Percentiles rank a stretch among this genome's conserved stretches.
These are phyloP conservation scores for Pygmarrhopalites habei DNA, from an alignment of 1,140 invertebrate genomes.

Conservation along the genomic window DNA sequence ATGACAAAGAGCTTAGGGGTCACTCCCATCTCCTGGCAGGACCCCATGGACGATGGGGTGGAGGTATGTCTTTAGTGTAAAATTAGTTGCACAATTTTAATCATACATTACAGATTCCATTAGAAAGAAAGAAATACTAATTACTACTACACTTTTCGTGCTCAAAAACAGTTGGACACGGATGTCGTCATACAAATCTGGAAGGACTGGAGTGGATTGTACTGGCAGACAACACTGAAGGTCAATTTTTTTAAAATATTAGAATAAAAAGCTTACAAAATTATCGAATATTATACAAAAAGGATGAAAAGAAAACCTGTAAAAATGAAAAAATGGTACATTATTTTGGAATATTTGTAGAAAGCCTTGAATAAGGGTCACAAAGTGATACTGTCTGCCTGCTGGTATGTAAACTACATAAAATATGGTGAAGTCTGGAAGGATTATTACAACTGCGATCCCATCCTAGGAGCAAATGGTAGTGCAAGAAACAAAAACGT, in stretches of 20 bases:
- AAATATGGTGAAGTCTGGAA: constrained; percentile 65
- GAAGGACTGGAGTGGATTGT: constrained; percentile 47
- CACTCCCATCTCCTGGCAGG: constrained; percentile 80
- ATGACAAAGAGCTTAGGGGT: constrained; percentile 39
- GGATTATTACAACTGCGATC: constrained; percentile 69
- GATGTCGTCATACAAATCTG: constrained; percentile 67
- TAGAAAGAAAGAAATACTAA: too few relatives aligned
- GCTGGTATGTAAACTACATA: constrained; percentile 80
- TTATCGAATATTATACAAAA: background rate
- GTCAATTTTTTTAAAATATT: constrained; percentile 1
- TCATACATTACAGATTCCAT: too few relatives aligned
- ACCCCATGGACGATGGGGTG: constrained; percentile 75
- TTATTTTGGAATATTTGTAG: constrained; percentile 18
- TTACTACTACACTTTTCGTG: background rate
- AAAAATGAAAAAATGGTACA: background rate
- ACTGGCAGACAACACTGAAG: background rate
- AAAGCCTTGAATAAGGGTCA: constrained; percentile 50
- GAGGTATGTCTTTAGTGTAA: constrained; percentile 41
- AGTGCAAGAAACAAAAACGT: too few relatives aligned
- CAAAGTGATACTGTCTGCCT: constrained; percentile 61
- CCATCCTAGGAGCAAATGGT: constrained; percentile 41
- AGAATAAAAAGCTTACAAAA: background rate
- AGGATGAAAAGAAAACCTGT: background rate
- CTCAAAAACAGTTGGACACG: constrained; percentile 44
- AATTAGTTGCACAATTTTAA: too few relatives aligned